Conservation (phyloP, 1,140 invertebrate species). For the Pollicipes pollicipes region DNA sequence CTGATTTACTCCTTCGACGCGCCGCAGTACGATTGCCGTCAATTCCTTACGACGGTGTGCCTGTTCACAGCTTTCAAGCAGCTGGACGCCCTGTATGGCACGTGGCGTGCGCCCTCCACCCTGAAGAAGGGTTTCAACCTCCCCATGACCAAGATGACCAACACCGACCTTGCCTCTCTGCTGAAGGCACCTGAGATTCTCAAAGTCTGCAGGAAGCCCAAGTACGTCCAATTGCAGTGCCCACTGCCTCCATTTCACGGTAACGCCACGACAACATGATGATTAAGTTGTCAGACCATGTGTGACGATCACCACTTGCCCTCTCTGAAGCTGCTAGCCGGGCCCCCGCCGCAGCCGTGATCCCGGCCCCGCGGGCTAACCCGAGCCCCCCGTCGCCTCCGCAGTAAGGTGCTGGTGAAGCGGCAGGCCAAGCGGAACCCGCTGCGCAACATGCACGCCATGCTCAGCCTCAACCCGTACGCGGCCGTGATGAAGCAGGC, state of each 20-base stretch:
- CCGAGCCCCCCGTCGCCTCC: no score
- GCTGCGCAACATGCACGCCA: conserved; percentile 65
- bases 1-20: neutral
- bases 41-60: neutral
- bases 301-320: neutral
- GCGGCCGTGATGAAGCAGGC: conserved; percentile 63
- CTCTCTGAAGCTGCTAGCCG: neutral
- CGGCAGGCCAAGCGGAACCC: conserved; percentile 74
- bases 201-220: conserved; percentile 67
- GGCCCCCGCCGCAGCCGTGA: no score
- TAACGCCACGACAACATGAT: neutral
- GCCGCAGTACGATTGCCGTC: no score
- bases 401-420: conserved; percentile 12
- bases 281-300: neutral
- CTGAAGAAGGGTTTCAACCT: conserved; percentile 88
- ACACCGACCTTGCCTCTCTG: conserved; percentile 78
- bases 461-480: conserved; percentile 85
- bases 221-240: conserved; percentile 34
- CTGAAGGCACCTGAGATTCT: conserved; percentile 90
- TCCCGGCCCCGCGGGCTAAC: no score
- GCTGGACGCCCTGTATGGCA: conserved; percentile 81
- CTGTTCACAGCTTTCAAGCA: conserved; percentile 58
- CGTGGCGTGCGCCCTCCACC: conserved; percentile 70
- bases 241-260: neutral
- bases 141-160: conserved; percentile 91